Evolutionary conservation across 2,113 vertebrate genomes (phyloP), one percentile per base, ranked within the genome.

Genomic region (Neodon shergylaensis): DNA sequence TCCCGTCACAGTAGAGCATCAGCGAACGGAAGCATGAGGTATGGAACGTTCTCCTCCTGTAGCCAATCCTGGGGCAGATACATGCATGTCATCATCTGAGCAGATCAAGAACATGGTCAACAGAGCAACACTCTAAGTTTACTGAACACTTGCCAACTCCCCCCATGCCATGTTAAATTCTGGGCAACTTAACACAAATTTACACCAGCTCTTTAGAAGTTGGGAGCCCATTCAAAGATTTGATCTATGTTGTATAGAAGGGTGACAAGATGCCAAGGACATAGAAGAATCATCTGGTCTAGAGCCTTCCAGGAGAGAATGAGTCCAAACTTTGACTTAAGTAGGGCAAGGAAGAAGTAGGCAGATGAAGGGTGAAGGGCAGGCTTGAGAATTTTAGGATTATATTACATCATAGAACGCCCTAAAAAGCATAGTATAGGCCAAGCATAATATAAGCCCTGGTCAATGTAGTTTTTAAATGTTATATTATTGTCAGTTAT

Each of bases 231-330:
- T 85, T 28, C 77, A 73, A 85, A 89, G 33, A 16, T 83, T 91
- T 88, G 39, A 8, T 78, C 10, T 12, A 7, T 85, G 58, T 36
- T 82, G 9, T 82, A n/a, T 24, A 72, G 31, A 73, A 92, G 52
- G 87, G 28, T 5, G 63, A 42, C 33, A 81, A 76, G 54, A 77
- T 79, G 17, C 42, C 65, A 26, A 33, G 42, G 33, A 82, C 17
- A 49, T 47, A 77, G 84, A 58, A 58, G 42, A 68, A 33, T 36
- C 8, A 28, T 14, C 42, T 88, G 28, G 70, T 21, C 21, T 70
- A 11, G 87, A 94, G 42, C 3, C 70, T 92, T 87, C 78, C 66
- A 95, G 42, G 24, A 87, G 36, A 66, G 36, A 91, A 73, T 92
- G 54, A 49, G 42, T 58, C 39, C 81, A 77, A 91, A 66, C 73